Evolutionary conservation across 2,888 invertebrate genomes (phyloP), one percentile per base, ranked within the genome.

Genomic region (Hemistola chrysoprasaria): DNA sequence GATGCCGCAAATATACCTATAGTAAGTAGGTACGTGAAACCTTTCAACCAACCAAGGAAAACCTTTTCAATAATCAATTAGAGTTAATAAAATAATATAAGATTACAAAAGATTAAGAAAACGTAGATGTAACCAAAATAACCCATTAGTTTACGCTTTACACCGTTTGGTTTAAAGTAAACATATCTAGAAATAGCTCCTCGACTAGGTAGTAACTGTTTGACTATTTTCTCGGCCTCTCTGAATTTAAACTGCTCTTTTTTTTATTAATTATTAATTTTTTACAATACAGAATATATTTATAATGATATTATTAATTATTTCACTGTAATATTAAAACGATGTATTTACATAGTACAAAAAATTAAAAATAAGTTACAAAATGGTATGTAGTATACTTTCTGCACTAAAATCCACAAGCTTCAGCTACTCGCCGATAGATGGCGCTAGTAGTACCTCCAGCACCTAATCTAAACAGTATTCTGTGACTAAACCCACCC

Each of bases 41-140:
- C n/a, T n/a, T n/a, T n/a, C n/a, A n/a, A n/a, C n/a, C n/a, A n/a
- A n/a, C n/a, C n/a, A n/a, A n/a, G n/a, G n/a, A n/a, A n/a, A 10
- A 26, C 10, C 26, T 71, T 71, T 68, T 60, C 2, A 4, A 16
- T 16, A 4, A 16, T 16, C 62, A 71, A 70, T 62, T 69, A 66
- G 59, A 77, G 78, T 70, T 67, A 58, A 57, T 59, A 57, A 64
- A 40, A 47, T 40, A 39, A 57, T 78, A 72, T 82, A 72, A 77
- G 69, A 76, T 79, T 84, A 79, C 82, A 47, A 54, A 75, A 77
- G 74, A 76, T 73, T 77, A 78, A 66, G 65, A 71, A 78, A 81
- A 67, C 71, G 72, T 81, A 86, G 72, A 50, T 52, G 67, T 81
- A 66, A 73, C 76, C 75, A 65, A 56, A 77, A 77, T 70, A 83